phyloP scores from a whole-genome alignment of 2,888 invertebrate species.

The Syrista parreyssii region DNA sequence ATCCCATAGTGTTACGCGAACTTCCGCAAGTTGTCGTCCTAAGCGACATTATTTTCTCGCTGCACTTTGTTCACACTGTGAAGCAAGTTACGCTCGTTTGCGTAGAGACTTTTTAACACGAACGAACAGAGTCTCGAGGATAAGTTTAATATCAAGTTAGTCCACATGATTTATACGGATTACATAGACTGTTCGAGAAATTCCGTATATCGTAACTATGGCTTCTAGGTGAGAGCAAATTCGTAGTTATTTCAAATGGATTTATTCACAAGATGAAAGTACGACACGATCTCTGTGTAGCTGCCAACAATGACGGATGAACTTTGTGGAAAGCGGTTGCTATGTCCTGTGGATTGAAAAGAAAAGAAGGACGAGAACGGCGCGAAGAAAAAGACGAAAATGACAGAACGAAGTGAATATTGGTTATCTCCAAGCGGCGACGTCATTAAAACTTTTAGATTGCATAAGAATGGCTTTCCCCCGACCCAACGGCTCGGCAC shows the following conservation, averaged over 20 bases:
- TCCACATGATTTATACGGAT: neutral
- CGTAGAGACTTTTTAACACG: neutral
- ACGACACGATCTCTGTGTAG: neutral
- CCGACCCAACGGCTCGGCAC: slow-evolving; percentile 13
- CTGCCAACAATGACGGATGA: neutral
- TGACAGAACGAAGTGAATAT: slow-evolving; percentile 61
- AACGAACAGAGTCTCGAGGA: neutral
- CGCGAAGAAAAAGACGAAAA: slow-evolving; percentile 36
- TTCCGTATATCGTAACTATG: neutral
- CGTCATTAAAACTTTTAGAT: slow-evolving; percentile 65
- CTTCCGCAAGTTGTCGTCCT: neutral
- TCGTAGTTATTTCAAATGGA: neutral
- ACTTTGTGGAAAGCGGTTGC: neutral
- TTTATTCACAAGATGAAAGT: neutral
- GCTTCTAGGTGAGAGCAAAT: neutral
- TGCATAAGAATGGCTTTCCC: slow-evolving; percentile 57
- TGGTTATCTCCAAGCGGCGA: slow-evolving; percentile 54
- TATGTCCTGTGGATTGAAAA: neutral
- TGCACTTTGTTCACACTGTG: neutral
- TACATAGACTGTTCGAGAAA: neutral
- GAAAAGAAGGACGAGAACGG: neutral
- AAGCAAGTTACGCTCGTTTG: neutral
- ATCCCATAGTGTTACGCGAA: neutral
- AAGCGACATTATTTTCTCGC: neutral
- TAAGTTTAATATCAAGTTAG: neutral